Evolutionary conservation across 2,888 invertebrate genomes (phyloP).

Genomic region (Desoria tigrina): DNA sequence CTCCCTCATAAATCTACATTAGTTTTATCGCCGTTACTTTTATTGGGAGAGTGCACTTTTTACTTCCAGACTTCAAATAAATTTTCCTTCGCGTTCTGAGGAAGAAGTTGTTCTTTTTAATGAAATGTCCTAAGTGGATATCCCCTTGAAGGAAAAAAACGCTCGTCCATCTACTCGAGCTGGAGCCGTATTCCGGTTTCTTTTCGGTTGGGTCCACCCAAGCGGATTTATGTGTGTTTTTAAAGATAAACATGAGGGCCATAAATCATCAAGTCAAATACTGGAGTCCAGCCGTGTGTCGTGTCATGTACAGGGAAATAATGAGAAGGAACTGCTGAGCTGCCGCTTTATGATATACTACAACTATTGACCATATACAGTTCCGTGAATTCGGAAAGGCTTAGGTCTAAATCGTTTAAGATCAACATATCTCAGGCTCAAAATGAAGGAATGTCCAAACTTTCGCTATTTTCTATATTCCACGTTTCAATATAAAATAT

Average conservation of each 20-base stretch:
- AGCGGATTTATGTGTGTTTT: slow-evolving; percentile 18
- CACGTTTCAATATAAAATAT: too few relatives aligned
- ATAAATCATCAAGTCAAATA: slow-evolving; percentile 18
- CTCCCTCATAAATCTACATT: slow-evolving; percentile 15
- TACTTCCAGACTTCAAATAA: too few relatives aligned
- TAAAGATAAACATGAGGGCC: slow-evolving; percentile 19
- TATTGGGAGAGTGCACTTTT: too few relatives aligned
- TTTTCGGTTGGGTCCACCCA: slow-evolving; percentile 4
- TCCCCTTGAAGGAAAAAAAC: background rate
- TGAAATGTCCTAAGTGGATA: background rate
- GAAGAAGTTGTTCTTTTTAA: slow-evolving; percentile 1
- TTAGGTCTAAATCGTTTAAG: too few relatives aligned
- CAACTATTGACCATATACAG: too few relatives aligned
- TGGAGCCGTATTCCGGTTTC: background rate
- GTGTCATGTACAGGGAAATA: background rate
- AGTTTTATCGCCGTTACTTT: slow-evolving; percentile 6
- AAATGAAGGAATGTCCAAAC: too few relatives aligned
- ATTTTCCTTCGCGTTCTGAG: background rate
- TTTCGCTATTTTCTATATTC: too few relatives aligned
- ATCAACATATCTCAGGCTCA: too few relatives aligned
- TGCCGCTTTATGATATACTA: too few relatives aligned
- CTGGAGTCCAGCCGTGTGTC: background rate
- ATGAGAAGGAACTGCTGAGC: slow-evolving; percentile 6
- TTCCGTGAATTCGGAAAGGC: too few relatives aligned
- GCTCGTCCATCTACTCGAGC: slow-evolving; percentile 4